These are phyloP conservation scores for Oryctes rhinoceros DNA, from an alignment of 1,140 invertebrate genomes.

Conservation along the genomic window DNA sequence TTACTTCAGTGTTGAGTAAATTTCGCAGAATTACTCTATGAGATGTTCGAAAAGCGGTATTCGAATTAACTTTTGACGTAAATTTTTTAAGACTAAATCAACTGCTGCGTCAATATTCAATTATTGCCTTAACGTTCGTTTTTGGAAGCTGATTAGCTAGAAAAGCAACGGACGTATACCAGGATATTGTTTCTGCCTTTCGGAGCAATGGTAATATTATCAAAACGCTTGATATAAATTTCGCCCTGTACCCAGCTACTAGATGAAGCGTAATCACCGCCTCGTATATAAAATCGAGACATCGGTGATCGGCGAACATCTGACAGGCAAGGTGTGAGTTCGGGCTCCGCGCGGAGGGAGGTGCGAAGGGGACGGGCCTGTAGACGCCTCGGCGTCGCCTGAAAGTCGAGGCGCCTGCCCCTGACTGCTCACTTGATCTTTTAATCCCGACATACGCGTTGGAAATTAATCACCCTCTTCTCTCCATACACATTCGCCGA, in stretches of 20 bases:
- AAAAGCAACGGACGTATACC: too few relatives aligned
- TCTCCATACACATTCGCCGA: slow-evolving; percentile 39
- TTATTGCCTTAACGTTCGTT: too few relatives aligned
- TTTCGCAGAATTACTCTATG: too few relatives aligned
- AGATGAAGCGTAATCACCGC: not conserved
- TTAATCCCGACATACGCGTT: slow-evolving; percentile 58
- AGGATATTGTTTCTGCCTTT: too few relatives aligned
- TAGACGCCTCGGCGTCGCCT: slow-evolving; percentile 52
- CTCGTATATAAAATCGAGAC: slow-evolving; percentile 35
- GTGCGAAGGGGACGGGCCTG: slow-evolving; percentile 49
- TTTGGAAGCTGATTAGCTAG: too few relatives aligned
- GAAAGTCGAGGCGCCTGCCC: slow-evolving; percentile 55
- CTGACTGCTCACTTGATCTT: slow-evolving; percentile 57
- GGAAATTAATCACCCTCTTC: slow-evolving; percentile 58
- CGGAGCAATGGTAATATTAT: too few relatives aligned
- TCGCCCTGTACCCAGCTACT: not conserved
- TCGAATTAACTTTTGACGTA: too few relatives aligned
- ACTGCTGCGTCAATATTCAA: too few relatives aligned
- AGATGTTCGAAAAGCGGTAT: too few relatives aligned
- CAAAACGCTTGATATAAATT: not conserved
- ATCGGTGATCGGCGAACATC: slow-evolving; percentile 40
- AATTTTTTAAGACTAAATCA: too few relatives aligned
- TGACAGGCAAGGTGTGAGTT: slow-evolving; percentile 49
- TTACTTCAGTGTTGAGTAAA: too few relatives aligned
- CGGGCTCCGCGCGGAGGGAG: slow-evolving; percentile 41